These are phyloP conservation scores for Drosophila borealis DNA, from an alignment of 2,888 invertebrate species.

Conservation along the genomic window DNA sequence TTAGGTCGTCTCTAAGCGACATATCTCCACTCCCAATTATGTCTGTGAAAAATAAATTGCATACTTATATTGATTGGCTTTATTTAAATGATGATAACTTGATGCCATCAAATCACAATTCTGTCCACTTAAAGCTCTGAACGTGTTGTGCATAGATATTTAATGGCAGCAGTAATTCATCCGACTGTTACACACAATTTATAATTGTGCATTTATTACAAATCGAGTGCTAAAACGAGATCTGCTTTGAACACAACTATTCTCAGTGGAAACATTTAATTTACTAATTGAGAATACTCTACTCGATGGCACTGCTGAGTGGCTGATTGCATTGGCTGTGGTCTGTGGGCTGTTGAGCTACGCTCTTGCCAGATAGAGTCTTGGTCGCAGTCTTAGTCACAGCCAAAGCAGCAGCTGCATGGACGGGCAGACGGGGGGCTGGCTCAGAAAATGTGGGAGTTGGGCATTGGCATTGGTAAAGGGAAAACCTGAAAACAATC, in stretches of 20 bases:
- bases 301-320: neutral
- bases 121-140: too few species aligned
- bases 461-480: slow-evolving; percentile 18
- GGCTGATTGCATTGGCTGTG: slow-evolving; percentile 23
- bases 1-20: too few species aligned
- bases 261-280: slow-evolving; percentile 31
- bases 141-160: too few species aligned
- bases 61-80: too few species aligned
- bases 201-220: slow-evolving; percentile 4
- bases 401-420: slow-evolving; percentile 26
- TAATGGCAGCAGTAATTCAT: too few species aligned
- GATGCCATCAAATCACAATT: too few species aligned
- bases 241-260: slow-evolving; percentile 12
- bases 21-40: too few species aligned
- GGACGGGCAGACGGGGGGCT: neutral
- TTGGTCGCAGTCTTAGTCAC: neutral
- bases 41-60: too few species aligned
- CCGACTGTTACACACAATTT: neutral
- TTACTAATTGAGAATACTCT: slow-evolving; percentile 44
- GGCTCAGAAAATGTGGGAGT: neutral
- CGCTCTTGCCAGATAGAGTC: slow-evolving; percentile 14
- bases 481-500: slow-evolving; percentile 52
- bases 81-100: too few species aligned
- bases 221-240: slow-evolving; percentile 9
- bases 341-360: slow-evolving; percentile 5